Base-by-base conservation (phyloP, 1,140 invertebrate species). In the Gryllus bimaculatus region DNA sequence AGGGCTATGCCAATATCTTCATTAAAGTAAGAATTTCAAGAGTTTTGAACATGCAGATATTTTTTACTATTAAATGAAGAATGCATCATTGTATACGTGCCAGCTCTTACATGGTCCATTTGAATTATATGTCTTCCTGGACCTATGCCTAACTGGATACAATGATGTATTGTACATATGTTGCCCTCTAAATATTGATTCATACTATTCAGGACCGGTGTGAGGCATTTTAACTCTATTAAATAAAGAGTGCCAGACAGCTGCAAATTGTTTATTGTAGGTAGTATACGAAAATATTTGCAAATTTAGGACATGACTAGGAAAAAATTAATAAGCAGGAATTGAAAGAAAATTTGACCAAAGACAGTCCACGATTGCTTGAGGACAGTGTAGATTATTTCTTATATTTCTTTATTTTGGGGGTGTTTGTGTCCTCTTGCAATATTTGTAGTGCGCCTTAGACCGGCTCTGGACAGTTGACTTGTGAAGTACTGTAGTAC, bases 41-140 rank as follows among this genome's bases (percentile, higher is more conserved):
- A 66, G 54, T 66, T 66, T 66, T 66, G 54, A 66, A 66, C 54
- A 66, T 66, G 54, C 54, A 66, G 54, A 66, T 66, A 66, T 66
- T 66, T 66, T 66, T 66, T 66, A 66, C 54, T 66, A 66, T 66
- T 66, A 66, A 66, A 13, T 10, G 54, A 66, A 39, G 26, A 66
- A 66, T 66, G 54, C 54, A 66, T 18, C 54, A 66, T 66, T 66
- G 54, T 66, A 66, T 66, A 66, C 7, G 18, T 66, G 54, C 54
- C 54, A 66, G 54, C 54, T 66, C 18, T 18, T 66, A 66, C 18
- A 66, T 10, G 54, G 54, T 66, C 54, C 54, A 66, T 66, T 66
- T 66, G 54, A 66, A 66, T 66, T 66, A 18, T 66, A 66, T 13
- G 54, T 66, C 54, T 66, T 66, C 54, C 54, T 66, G 54, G 54